Evolutionary conservation across 1,140 invertebrate genomes (phyloP).

Genomic region (Drosophila pachea): DNA sequence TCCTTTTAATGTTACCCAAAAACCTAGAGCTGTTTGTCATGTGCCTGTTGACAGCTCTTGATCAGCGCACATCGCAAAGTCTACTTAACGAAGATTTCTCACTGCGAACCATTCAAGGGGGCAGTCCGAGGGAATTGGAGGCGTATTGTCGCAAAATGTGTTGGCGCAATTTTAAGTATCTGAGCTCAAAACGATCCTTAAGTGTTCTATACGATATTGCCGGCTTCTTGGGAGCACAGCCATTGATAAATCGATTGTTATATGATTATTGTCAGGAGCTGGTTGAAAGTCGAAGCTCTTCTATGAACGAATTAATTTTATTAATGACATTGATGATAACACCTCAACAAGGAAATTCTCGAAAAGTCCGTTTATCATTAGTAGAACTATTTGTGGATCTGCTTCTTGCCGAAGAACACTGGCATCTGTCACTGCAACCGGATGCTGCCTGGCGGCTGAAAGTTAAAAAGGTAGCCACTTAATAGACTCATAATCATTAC

Average conservation of each 20-base stretch:
- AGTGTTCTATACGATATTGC: conserved; percentile 57
- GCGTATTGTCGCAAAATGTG: conserved; percentile 42
- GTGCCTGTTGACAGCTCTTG: conserved; percentile 57
- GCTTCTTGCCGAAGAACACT: conserved; percentile 62
- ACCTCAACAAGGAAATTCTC: conserved; percentile 6
- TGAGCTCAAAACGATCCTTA: conserved; percentile 46
- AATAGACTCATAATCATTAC: neutral
- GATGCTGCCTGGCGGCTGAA: conserved; percentile 59
- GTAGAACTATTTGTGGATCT: conserved; percentile 52
- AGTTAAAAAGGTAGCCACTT: conserved; percentile 48
- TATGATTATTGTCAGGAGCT: conserved; percentile 64
- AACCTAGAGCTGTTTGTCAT: conserved; percentile 70
- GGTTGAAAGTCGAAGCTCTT: conserved; percentile 44
- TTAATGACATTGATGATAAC: conserved; percentile 55
- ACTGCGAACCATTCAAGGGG: conserved; percentile 35
- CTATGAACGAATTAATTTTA: conserved; percentile 68
- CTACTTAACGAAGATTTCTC: conserved; percentile 72
- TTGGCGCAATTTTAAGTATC: conserved; percentile 73
- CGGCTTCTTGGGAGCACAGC: conserved; percentile 46
- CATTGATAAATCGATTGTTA: conserved; percentile 41
- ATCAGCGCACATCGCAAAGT: conserved; percentile 45
- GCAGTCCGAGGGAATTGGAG: conserved; percentile 36
- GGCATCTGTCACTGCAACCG: conserved; percentile 65
- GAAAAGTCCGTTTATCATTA: conserved; percentile 40
- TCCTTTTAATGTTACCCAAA: conserved; percentile 57